Percentiles rank a stretch among this genome's conserved stretches.
These are phyloP conservation scores for Diadumene lineata DNA, from an alignment of 92 coral and sea anemone species.

Conservation along the genomic window DNA sequence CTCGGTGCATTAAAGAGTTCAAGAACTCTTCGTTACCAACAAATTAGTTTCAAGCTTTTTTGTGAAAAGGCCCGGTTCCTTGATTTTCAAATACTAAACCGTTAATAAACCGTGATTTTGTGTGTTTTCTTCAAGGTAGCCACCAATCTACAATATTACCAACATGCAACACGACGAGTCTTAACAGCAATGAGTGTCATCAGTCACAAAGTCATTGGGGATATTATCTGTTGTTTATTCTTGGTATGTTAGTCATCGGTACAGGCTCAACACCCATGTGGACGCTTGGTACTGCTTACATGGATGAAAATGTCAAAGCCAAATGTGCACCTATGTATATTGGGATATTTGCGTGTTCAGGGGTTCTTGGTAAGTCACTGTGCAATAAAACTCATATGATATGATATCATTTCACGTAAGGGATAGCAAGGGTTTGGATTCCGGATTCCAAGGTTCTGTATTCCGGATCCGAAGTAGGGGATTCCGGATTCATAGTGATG, in stretches of 20 bases:
- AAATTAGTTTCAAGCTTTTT: too few relatives aligned
- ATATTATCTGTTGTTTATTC: constrained; percentile 53
- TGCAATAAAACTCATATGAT: too few relatives aligned
- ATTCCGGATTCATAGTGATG: too few relatives aligned
- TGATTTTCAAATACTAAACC: too few relatives aligned
- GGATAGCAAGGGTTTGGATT: too few relatives aligned
- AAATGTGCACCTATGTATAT: constrained; percentile 76
- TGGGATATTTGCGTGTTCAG: constrained; percentile 56
- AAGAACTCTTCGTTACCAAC: too few relatives aligned
- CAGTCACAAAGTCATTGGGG: constrained; percentile 25
- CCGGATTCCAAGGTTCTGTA: too few relatives aligned
- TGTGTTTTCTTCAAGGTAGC: background rate
- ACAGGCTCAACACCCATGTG: constrained; percentile 72
- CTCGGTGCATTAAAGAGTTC: too few relatives aligned
- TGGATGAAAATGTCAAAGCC: constrained; percentile 78
- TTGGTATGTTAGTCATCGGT: constrained; percentile 76
- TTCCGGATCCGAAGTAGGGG: too few relatives aligned
- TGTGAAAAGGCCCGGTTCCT: too few relatives aligned
- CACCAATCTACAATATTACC: background rate
- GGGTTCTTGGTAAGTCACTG: constrained; percentile 48
- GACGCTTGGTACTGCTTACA: constrained; percentile 66
- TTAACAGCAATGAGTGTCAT: constrained; percentile 5
- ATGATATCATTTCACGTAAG: too few relatives aligned
- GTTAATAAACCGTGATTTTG: too few relatives aligned
- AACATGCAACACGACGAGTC: background rate